Conservation (phyloP, 2,797 vertebrate genomes). For the Gephyroberyx darwinii region DNA sequence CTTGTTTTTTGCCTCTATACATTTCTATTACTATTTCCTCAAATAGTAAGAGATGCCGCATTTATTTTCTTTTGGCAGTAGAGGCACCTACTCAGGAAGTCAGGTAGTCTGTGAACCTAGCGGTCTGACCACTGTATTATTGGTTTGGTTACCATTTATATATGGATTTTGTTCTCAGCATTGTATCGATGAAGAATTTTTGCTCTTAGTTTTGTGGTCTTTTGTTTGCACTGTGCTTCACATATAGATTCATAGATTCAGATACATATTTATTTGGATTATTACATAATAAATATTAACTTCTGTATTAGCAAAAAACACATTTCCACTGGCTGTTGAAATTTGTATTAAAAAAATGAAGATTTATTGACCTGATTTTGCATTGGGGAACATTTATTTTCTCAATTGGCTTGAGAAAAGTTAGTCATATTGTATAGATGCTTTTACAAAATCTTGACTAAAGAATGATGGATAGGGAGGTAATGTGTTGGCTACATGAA, state of each 20-base stretch:
- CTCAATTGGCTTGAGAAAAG: conserved; percentile 8
- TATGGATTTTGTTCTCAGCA: conserved; percentile 24
- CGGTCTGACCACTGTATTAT: conserved; percentile 28
- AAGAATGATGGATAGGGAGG: neutral
- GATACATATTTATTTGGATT: conserved; percentile 55
- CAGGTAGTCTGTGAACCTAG: conserved; percentile 30
- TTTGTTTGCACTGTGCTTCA: conserved; percentile 60
- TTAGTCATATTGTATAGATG: neutral
- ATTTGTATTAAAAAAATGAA: too few relatives aligned
- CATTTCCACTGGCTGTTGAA: neutral
- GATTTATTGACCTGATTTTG: neutral
- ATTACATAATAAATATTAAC: conserved; percentile 9
- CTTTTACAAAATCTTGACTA: neutral
- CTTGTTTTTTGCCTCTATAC: conserved; percentile 4
- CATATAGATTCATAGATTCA: conserved; percentile 11
- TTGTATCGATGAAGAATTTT: conserved; percentile 33
- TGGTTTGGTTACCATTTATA: conserved; percentile 22
- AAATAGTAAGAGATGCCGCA: conserved; percentile 2
- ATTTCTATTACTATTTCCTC: conserved; percentile 4
- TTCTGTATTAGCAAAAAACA: conserved; percentile 15
- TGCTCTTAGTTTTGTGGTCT: conserved; percentile 21
- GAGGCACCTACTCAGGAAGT: conserved; percentile 66
- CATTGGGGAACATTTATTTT: conserved; percentile 13
- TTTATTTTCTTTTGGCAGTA: conserved; percentile 6
- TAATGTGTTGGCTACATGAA: neutral